These are phyloP conservation scores for Equus przewalskii DNA, from an alignment of 2,113 vertebrate species.

Conservation along the genomic window DNA sequence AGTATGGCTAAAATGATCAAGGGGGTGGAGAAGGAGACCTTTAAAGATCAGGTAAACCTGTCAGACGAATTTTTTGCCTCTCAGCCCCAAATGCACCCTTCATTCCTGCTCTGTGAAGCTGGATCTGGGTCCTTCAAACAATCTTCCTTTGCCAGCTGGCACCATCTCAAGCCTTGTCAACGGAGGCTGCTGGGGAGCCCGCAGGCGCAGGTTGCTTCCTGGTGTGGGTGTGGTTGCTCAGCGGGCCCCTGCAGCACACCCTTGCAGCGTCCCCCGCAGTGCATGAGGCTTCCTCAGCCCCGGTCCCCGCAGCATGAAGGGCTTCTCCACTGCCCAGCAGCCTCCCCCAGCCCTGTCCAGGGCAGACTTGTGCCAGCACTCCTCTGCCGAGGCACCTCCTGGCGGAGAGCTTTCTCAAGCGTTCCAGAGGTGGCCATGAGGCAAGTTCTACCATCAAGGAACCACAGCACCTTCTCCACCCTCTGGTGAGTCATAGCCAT, in stretches of 20 bases:
- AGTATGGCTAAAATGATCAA: background rate
- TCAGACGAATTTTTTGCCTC: background rate
- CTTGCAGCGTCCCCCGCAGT: fast-evolving
- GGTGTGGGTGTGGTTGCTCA: background rate
- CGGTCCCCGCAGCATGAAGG: background rate
- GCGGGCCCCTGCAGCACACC: background rate
- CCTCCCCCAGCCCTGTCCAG: background rate
- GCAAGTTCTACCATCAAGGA: background rate
- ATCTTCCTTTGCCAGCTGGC: background rate
- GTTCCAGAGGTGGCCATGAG: background rate
- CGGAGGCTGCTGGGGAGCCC: background rate
- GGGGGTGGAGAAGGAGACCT: background rate
- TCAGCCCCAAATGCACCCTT: background rate
- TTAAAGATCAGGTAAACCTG: background rate
- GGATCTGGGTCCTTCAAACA: background rate
- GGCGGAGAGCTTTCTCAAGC: background rate
- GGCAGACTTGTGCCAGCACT: background rate
- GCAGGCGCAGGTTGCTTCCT: background rate
- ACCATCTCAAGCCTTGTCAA: background rate
- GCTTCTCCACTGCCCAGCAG: background rate
- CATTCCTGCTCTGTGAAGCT: background rate
- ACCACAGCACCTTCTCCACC: background rate
- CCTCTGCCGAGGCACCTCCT: background rate
- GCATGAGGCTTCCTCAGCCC: background rate
- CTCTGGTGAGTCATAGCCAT: background rate